phyloP scores from a whole-genome alignment of 2,888 invertebrate species.

The Dysmachus trigonus region DNA sequence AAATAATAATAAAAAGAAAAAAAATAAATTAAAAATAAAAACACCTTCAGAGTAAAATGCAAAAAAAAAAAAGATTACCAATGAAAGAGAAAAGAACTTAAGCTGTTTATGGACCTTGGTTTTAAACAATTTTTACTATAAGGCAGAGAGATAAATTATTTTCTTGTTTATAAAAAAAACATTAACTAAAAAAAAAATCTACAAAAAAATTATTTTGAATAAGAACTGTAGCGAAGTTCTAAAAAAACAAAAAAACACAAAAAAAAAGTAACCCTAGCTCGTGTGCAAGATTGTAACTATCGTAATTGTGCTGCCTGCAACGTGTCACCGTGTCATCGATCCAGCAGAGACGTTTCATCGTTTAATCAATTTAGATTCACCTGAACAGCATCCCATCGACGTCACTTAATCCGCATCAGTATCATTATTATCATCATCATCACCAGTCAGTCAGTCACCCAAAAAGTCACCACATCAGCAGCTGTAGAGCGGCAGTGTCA shows the following conservation, averaged over 20 bases:
- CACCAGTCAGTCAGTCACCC: not conserved
- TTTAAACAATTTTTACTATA: conserved; percentile 26
- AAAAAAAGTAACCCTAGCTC: conserved; percentile 15
- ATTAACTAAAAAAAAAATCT: conserved; percentile 14
- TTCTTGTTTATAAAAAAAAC: conserved; percentile 37
- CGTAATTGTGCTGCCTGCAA: conserved; percentile 1
- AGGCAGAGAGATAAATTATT: conserved; percentile 33
- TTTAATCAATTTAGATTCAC: not conserved
- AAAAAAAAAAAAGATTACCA: not conserved
- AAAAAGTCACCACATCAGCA: not conserved
- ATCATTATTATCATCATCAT: no score
- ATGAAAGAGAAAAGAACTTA: conserved; percentile 14
- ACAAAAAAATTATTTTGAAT: conserved; percentile 38
- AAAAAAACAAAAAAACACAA: not conserved
- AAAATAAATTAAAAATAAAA: no score
- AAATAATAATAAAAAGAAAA: no score
- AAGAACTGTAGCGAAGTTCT: conserved; percentile 14
- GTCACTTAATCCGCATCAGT: not conserved
- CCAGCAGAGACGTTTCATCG: not conserved
- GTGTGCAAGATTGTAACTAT: conserved; percentile 35
- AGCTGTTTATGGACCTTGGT: conserved; percentile 5
- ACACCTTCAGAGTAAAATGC: conserved; percentile 1
- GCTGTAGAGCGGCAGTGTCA: conserved; percentile 1
- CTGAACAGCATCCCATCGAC: not conserved
- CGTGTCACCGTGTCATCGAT: not conserved